Evolutionary conservation across 2,888 invertebrate genomes (phyloP).

Genomic region (Pristionchus maxplancki): DNA sequence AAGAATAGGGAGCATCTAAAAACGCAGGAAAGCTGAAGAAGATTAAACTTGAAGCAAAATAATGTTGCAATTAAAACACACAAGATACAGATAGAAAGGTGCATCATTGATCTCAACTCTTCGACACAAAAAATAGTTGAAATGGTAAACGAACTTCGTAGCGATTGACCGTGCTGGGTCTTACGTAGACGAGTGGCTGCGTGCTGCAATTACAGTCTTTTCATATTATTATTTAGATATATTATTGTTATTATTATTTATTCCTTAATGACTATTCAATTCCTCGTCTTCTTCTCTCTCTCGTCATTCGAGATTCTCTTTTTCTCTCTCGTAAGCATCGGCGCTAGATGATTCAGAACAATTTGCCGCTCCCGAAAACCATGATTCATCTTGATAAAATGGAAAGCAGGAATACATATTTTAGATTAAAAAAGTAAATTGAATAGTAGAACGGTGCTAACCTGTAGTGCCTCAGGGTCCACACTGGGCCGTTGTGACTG

Average conservation of each 20-base stretch:
- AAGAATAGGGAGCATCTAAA: no score
- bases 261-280: background rate
- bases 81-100: no score
- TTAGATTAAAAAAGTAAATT: background rate
- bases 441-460: background rate
- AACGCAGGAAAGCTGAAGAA: no score
- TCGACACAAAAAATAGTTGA: background rate
- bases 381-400: background rate
- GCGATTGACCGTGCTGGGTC: conserved; percentile 76
- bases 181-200: conserved; percentile 77
- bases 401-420: background rate
- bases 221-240: background rate
- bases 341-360: background rate
- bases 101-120: no score
- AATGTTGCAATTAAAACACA: no score
- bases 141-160: conserved; percentile 56
- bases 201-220: conserved; percentile 66
- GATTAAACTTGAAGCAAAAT: no score
- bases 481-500: conserved; percentile 67
- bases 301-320: background rate
- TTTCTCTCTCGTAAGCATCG: background rate
- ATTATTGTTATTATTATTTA: background rate
- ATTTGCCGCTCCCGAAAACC: background rate
- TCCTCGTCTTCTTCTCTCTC: background rate
- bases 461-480: conserved; percentile 74